Conservation (phyloP, 2,888 invertebrate species). For the Pachymerium ferrugineum region DNA sequence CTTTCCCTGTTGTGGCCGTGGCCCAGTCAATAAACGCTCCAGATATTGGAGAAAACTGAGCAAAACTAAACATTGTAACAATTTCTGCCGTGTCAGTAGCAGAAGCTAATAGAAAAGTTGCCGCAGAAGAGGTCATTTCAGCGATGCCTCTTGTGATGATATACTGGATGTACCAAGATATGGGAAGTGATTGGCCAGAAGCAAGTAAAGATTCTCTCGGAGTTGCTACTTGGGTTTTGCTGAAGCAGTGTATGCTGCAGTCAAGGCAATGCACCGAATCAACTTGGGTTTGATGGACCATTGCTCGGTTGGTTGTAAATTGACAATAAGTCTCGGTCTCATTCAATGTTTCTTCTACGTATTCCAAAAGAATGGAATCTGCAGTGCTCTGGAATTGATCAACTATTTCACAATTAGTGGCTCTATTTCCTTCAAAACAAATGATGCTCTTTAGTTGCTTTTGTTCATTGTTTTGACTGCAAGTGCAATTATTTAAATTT, state of each 20-base stretch:
- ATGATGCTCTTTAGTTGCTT: background rate
- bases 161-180: background rate
- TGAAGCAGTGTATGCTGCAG: background rate
- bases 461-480: background rate
- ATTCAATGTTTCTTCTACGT: background rate
- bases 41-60: background rate
- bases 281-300: background rate
- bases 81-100: background rate
- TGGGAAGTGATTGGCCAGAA: background rate
- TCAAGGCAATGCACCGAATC: background rate
- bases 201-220: background rate
- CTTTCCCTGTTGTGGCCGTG: background rate
- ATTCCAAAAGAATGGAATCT: background rate
- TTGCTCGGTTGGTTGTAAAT: background rate
- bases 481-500: background rate
- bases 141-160: background rate
- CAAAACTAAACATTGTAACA: background rate
- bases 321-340: background rate
- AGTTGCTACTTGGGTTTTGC: background rate
- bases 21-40: background rate
- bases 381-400: background rate
- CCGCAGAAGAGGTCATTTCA: background rate
- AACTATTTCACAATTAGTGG: background rate
- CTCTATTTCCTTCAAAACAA: background rate
- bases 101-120: background rate